A percentile compares a stretch with the other conserved stretches of the same genome.
These are phyloP conservation scores for Poliocrania exsul DNA, from an alignment of 2,797 vertebrate genomes.

Conservation along the genomic window DNA sequence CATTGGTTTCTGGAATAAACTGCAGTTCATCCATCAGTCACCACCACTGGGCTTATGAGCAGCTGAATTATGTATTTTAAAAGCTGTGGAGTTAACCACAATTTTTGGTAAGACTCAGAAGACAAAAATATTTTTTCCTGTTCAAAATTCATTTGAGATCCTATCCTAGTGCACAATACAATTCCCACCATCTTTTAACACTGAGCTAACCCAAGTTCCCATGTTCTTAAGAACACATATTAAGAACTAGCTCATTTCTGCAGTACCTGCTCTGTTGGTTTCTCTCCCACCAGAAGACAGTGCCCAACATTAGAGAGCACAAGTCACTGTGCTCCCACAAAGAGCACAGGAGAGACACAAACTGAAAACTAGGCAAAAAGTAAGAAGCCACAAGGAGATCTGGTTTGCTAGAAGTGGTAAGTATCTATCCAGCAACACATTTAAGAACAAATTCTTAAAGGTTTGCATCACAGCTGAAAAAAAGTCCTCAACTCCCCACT, in stretches of 20 bases:
- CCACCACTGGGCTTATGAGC: background rate
- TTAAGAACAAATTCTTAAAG: background rate
- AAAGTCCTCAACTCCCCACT: background rate
- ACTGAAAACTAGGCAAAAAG: background rate
- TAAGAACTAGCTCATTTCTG: background rate
- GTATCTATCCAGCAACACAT: background rate
- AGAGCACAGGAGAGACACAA: background rate
- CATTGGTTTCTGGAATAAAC: background rate
- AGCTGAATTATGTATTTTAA: background rate
- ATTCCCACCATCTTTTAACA: background rate
- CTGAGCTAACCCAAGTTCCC: background rate
- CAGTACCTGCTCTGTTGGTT: background rate
- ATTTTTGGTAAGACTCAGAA: background rate
- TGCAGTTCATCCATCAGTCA: background rate
- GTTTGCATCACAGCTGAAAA: background rate
- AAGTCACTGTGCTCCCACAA: background rate
- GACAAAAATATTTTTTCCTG: background rate
- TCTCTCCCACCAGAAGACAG: background rate
- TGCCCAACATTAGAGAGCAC: background rate
- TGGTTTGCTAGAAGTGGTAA: background rate
- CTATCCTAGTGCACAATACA: background rate
- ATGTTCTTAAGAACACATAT: background rate
- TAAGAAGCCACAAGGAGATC: background rate
- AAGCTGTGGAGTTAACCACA: background rate
- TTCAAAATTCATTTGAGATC: background rate